phyloP scores from a whole-genome alignment of 2,888 invertebrate species.

The Acrobasis suavella region DNA sequence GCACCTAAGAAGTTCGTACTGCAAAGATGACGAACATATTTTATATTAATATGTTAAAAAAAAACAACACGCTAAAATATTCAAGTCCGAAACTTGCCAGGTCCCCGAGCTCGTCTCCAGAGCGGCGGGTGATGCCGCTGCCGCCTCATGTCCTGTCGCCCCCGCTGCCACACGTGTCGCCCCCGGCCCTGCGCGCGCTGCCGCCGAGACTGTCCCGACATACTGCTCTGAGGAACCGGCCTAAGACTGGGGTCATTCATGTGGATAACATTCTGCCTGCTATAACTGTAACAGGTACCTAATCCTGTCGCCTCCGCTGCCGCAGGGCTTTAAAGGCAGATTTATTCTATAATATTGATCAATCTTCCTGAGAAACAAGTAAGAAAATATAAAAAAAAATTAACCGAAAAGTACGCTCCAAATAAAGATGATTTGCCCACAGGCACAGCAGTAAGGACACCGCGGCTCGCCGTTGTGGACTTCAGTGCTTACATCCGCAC shows the following conservation, averaged over 20 bases:
- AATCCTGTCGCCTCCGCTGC: background rate
- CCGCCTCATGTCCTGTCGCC: slow-evolving; percentile 65
- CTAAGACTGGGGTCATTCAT: slow-evolving; percentile 44
- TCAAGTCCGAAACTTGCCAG: slow-evolving; percentile 41
- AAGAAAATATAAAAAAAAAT: too few species aligned
- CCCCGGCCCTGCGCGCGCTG: slow-evolving; percentile 55
- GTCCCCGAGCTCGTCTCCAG: slow-evolving; percentile 74
- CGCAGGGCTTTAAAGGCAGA: too few species aligned
- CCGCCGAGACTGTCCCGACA: slow-evolving; percentile 59
- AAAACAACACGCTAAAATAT: background rate
- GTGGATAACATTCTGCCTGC: slow-evolving; percentile 55
- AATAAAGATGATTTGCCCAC: slow-evolving; percentile 3
- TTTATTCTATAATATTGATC: too few species aligned
- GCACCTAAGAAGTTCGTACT: too few species aligned
- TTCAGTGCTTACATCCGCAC: slow-evolving; percentile 68
- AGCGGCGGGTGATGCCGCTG: slow-evolving; percentile 62
- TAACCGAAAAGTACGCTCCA: too few species aligned
- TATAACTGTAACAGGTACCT: slow-evolving; percentile 54
- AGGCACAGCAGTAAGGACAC: slow-evolving; percentile 69
- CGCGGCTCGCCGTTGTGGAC: slow-evolving; percentile 67
- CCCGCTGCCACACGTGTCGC: slow-evolving; percentile 59
- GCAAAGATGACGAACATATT: too few species aligned
- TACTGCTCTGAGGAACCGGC: slow-evolving; percentile 42
- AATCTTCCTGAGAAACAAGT: too few species aligned
- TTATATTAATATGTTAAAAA: too few species aligned